Conservation (phyloP, 2,113 vertebrate species). For the Leucopsar rothschildi region DNA sequence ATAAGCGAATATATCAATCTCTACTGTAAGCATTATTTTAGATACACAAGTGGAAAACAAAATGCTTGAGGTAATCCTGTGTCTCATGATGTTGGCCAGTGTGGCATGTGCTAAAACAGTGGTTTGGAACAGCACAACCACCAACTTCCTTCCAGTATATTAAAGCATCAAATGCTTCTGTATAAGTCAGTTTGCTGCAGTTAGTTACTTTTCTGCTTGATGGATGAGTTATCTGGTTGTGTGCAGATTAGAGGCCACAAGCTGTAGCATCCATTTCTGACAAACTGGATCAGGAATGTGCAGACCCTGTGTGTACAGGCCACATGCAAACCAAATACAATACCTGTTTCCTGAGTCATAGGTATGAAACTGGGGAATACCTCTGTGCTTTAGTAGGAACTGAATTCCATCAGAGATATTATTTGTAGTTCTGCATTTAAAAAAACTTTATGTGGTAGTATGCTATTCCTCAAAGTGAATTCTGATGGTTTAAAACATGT, state of each 20-base stretch:
- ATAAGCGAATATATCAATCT: neutral
- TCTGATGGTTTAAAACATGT: neutral
- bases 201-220: neutral
- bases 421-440: neutral
- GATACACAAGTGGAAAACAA: neutral
- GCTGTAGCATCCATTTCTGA: neutral
- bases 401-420: neutral
- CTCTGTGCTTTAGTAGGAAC: neutral
- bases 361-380: neutral
- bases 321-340: neutral
- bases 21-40: neutral
- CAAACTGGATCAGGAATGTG: neutral
- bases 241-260: neutral
- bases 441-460: rapidly evolving
- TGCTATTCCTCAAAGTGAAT: neutral
- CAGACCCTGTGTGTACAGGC: neutral
- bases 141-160: neutral
- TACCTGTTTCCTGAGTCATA: neutral
- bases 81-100: neutral
- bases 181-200: neutral
- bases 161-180: neutral
- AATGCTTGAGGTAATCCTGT: neutral
- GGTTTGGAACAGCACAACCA: neutral
- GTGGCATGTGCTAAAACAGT: neutral
- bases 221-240: neutral